Conservation (phyloP, 2,888 invertebrate species). For the Dynastes grantii region DNA sequence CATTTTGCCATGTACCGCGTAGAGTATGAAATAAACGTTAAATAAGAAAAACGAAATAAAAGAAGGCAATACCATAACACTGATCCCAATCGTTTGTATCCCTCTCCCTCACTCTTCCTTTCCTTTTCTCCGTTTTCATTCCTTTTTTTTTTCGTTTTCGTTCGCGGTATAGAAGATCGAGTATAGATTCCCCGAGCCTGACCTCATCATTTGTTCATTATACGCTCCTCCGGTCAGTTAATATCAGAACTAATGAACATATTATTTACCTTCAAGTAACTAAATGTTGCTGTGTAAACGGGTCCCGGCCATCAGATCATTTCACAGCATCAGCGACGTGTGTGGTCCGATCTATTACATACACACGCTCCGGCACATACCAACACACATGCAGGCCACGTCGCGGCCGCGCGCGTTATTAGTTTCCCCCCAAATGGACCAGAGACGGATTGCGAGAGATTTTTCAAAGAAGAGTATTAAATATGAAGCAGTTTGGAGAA, state of each 20-base stretch:
- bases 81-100: background rate
- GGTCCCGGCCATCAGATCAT: conserved; percentile 62
- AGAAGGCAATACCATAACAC: conserved; percentile 19
- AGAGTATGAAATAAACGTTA: background rate
- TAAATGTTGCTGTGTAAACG: conserved; percentile 61
- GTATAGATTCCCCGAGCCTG: conserved; percentile 40
- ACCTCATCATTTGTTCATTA: conserved; percentile 52
- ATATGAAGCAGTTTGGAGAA: no score
- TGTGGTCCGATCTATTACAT: conserved; percentile 62
- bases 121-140: no score
- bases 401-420: conserved; percentile 42
- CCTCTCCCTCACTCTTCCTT: background rate
- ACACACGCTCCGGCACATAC: conserved; percentile 54
- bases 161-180: no score
- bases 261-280: conserved; percentile 58
- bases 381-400: conserved; percentile 51
- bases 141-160: no score
- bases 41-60: background rate
- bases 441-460: background rate
- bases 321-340: conserved; percentile 64
- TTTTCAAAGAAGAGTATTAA: no score
- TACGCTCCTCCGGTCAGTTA: conserved; percentile 53
- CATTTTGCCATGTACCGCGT: background rate
- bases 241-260: conserved; percentile 59
- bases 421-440: conserved; percentile 18